Evolutionary conservation across 2,797 vertebrate genomes (phyloP).

Genomic region (Merluccius polli): DNA sequence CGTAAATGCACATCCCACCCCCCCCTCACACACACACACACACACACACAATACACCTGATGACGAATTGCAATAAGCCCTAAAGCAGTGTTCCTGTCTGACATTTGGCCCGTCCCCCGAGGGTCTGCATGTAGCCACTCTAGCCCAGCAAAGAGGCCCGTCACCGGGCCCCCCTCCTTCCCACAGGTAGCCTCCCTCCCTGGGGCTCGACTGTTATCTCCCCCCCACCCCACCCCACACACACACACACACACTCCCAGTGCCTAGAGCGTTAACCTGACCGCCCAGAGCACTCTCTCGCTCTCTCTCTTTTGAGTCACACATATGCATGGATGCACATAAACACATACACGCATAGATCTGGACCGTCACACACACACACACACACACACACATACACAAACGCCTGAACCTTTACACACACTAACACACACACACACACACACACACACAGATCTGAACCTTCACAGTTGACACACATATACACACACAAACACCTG

Average conservation of each 20-base stretch:
- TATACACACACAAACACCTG: conserved; percentile 3
- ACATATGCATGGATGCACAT: background rate
- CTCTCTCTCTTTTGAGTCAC: conserved; percentile 21
- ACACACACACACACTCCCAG: conserved; percentile 30
- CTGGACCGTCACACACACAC: conserved; percentile 34
- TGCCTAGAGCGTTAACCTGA: conserved; percentile 47
- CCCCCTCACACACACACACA: conserved; percentile 8
- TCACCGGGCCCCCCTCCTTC: conserved; percentile 46
- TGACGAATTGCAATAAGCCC: conserved; percentile 56
- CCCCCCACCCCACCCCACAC: conserved; percentile 8
- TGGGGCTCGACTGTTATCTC: conserved; percentile 60
- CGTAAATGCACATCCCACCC: too few species aligned
- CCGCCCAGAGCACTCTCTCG: conserved; percentile 50
- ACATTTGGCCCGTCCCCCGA: conserved; percentile 57
- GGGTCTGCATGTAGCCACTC: conserved; percentile 43
- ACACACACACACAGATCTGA: background rate
- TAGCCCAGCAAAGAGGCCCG: conserved; percentile 51
- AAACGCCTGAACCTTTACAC: conserved; percentile 12
- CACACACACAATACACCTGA: conserved; percentile 29
- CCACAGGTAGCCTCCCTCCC: conserved; percentile 52
- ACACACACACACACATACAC: conserved; percentile 12
- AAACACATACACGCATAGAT: background rate
- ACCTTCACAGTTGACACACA: conserved; percentile 2
- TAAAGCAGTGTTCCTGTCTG: conserved; percentile 55
- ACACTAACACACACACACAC: conserved; percentile 11